A percentile compares a stretch with the other conserved stretches of the same genome.
These are phyloP conservation scores for Scaptomyza parva DNA, from an alignment of 2,888 invertebrate species.

Conservation along the genomic window DNA sequence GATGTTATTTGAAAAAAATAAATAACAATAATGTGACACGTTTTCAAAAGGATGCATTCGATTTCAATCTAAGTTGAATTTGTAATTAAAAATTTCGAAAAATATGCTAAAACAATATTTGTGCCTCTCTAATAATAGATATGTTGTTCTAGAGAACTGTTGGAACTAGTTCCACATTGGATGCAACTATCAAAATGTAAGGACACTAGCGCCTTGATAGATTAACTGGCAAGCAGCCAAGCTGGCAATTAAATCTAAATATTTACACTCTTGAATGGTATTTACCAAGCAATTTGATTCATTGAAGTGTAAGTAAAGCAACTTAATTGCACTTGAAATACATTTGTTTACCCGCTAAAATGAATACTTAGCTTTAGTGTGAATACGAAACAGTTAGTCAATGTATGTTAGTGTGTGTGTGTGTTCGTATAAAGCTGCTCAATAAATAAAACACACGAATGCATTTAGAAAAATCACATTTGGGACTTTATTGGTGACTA, in stretches of 20 bases:
- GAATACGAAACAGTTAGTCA: conserved; percentile 7
- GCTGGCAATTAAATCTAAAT: conserved; percentile 1
- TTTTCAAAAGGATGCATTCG: not conserved
- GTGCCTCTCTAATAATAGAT: no score
- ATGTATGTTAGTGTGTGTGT: not conserved
- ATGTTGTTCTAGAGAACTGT: no score
- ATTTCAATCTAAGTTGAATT: not conserved
- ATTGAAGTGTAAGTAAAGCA: conserved; percentile 19
- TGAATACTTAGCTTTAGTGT: conserved; percentile 51
- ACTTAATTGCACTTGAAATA: conserved; percentile 51
- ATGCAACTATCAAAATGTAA: not conserved
- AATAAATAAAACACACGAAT: conserved; percentile 76
- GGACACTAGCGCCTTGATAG: no score
- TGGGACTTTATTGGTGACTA: conserved; percentile 53
- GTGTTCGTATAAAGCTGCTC: conserved; percentile 17
- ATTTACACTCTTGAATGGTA: not conserved
- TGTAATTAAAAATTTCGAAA: not conserved
- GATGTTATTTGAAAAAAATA: not conserved
- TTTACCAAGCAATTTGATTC: conserved; percentile 13
- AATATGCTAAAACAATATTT: no score
- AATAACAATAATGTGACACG: not conserved
- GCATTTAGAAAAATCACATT: conserved; percentile 76
- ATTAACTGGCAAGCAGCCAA: not conserved
- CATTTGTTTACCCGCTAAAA: conserved; percentile 64
- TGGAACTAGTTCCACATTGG: no score